Conservation (phyloP, 2,113 vertebrate species). For the Poicephalus meyeri region DNA sequence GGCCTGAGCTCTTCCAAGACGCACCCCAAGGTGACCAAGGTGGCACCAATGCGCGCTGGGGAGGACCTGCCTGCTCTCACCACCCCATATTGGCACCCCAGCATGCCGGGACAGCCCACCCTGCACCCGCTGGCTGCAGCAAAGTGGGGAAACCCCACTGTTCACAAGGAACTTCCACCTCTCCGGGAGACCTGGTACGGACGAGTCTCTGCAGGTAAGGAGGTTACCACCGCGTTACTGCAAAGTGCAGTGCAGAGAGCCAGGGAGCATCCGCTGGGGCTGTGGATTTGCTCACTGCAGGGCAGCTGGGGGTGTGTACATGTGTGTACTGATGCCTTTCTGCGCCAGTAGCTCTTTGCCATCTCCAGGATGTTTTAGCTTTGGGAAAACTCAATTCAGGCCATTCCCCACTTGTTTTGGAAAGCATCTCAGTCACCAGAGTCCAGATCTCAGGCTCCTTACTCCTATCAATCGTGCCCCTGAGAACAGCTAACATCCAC, state of each 20-base stretch:
- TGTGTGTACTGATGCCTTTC: not conserved
- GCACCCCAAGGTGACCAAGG: constrained; percentile 66
- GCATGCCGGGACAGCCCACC: not conserved
- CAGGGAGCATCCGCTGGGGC: not conserved
- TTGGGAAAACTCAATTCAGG: not conserved
- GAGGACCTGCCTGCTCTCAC: not conserved
- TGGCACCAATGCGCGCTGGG: constrained; percentile 37
- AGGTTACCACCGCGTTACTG: fast-evolving
- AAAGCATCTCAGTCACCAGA: fast-evolving
- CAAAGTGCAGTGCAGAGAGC: fast-evolving
- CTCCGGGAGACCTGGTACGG: constrained; percentile 63
- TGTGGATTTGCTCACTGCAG: fast-evolving
- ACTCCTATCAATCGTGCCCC: fast-evolving
- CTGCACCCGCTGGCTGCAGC: fast-evolving
- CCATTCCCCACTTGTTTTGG: fast-evolving
- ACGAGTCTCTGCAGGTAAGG: constrained; percentile 69
- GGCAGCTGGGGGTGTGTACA: fast-evolving
- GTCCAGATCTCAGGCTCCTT: not conserved
- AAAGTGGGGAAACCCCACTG: not conserved
- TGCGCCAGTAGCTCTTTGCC: not conserved
- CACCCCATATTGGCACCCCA: not conserved
- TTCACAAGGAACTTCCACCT: constrained; percentile 66
- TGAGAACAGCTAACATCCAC: fast-evolving
- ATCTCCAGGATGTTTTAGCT: not conserved
- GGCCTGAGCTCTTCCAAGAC: constrained; percentile 68